Evolutionary conservation across 2,113 vertebrate species (phyloP).

Genomic region (Notarius lentiginosus): DNA sequence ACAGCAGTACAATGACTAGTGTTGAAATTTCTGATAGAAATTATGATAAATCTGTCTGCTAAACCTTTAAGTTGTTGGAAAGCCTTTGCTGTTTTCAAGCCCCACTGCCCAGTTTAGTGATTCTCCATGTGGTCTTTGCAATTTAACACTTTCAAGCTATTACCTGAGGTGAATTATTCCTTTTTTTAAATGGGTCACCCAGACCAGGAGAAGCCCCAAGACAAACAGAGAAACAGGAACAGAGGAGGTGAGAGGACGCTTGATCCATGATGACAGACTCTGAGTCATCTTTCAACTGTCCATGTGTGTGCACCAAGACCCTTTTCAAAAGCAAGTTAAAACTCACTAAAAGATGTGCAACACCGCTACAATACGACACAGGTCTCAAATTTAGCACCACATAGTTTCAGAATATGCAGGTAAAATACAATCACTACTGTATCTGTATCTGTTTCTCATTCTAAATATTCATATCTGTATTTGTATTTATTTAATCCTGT

Average conservation of each 20-base stretch:
- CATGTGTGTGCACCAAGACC: slow-evolving; percentile 44
- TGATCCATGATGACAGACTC: slow-evolving; percentile 66
- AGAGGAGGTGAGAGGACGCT: slow-evolving; percentile 61
- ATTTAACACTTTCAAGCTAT: not conserved
- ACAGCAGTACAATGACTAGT: not conserved
- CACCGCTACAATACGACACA: slow-evolving; percentile 34
- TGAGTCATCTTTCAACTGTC: slow-evolving; percentile 69
- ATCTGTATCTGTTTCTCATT: not conserved
- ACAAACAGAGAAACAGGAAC: slow-evolving; percentile 66
- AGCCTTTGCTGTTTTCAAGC: not conserved
- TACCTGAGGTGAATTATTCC: slow-evolving; percentile 31
- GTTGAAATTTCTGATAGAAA: slow-evolving; percentile 8
- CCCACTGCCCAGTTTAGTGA: not conserved
- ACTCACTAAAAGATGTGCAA: slow-evolving; percentile 45
- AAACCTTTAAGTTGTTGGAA: not conserved
- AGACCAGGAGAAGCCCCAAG: slow-evolving; percentile 65
- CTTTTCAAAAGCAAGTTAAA: slow-evolving; percentile 49
- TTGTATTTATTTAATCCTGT: not conserved
- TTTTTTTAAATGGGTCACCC: slow-evolving; percentile 51
- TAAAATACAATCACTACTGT: not conserved
- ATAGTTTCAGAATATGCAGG: not conserved
- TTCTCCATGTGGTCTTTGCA: slow-evolving; percentile 1
- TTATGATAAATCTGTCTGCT: not conserved
- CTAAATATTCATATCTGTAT: not conserved
- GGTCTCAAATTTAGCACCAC: slow-evolving; percentile 23